Evolutionary conservation across 1,140 invertebrate species (phyloP).

Genomic region (Phthorimaea operculella): DNA sequence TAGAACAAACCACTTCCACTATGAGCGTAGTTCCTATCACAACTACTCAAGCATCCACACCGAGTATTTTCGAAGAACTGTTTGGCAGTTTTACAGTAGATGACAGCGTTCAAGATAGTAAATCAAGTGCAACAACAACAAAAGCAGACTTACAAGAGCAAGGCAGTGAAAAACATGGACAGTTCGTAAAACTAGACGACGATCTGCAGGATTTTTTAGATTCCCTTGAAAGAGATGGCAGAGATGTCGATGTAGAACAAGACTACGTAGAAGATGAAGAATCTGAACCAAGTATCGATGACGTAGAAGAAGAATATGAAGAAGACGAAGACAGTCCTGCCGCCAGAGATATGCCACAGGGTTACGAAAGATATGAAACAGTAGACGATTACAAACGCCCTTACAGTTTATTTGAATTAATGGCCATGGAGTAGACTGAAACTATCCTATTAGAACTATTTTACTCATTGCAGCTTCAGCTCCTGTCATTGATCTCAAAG

Average conservation of each 20-base stretch:
- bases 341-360: slow-evolving; percentile 14
- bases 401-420: slow-evolving; percentile 51
- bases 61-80: slow-evolving; percentile 37
- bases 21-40: slow-evolving; percentile 12
- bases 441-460: slow-evolving; percentile 16
- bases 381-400: slow-evolving; percentile 28
- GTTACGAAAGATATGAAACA: slow-evolving; percentile 21
- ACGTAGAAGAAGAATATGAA: slow-evolving; percentile 21
- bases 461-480: slow-evolving; percentile 36
- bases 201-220: slow-evolving; percentile 45
- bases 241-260: slow-evolving; percentile 31
- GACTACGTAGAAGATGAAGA: slow-evolving; percentile 24
- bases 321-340: slow-evolving; percentile 16
- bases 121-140: slow-evolving; percentile 7
- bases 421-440: slow-evolving; percentile 62
- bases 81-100: slow-evolving; percentile 39
- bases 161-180: slow-evolving; percentile 36
- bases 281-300: slow-evolving; percentile 2
- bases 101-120: slow-evolving; percentile 18
- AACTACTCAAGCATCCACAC: slow-evolving; percentile 18
- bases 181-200: slow-evolving; percentile 36
- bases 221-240: slow-evolving; percentile 25
- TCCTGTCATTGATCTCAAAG: slow-evolving; percentile 24
- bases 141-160: slow-evolving; percentile 26
- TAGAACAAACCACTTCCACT: slow-evolving; percentile 3